Base-by-base conservation (phyloP, 2,888 invertebrate species). In the Tetragonisca angustula region DNA sequence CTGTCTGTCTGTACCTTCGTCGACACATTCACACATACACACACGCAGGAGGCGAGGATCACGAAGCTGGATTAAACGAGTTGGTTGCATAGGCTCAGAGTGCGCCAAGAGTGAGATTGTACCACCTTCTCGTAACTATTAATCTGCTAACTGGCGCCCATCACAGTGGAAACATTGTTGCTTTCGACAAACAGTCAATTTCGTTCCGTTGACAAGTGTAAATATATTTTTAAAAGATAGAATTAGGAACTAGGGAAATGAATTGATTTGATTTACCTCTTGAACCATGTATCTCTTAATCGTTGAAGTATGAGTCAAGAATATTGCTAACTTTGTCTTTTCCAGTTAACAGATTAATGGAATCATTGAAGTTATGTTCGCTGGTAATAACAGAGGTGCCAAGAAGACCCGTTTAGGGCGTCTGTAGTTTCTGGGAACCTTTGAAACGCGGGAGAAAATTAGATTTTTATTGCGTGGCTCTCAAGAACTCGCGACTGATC, bases 1-100 rank as follows among this genome's bases (percentile, higher is more conserved):
- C 69, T 69, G 70, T 68, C 75, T 62, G 70, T 70, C 69, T 81
- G 87, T 70, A 70, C 54, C 73, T 67, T 76, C 68, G 75, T 68
- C 78, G 62, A 69, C 75, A 81, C 54, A n/a, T 43, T 43, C 59
- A 74, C 64, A 81, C 56, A 65, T 67, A 81, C 54, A 65, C 67
- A 56, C 50, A 54, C 54, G 9, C 11, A 11, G 62, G 68, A 56
- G 68, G 61, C 81, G 36, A 62, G 71, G 67, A 68, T 54, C 68
- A 67, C 32, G 71, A 68, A 81, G 67, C 81, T 76, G 81, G 81
- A 76, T 50, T 56, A 50, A 70, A 64, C 50, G 67, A 71, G 61
- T 81, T 67, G 54, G 24, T 75, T 76, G 68, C 50, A 21, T 36
- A 72, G 49, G 49, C 67, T 72, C 79, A 61, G 27, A 70, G 43